Evolutionary conservation across 2,113 vertebrate species (phyloP), one percentile per base, ranked within the genome.

Genomic region (Burhinus oedicnemus): DNA sequence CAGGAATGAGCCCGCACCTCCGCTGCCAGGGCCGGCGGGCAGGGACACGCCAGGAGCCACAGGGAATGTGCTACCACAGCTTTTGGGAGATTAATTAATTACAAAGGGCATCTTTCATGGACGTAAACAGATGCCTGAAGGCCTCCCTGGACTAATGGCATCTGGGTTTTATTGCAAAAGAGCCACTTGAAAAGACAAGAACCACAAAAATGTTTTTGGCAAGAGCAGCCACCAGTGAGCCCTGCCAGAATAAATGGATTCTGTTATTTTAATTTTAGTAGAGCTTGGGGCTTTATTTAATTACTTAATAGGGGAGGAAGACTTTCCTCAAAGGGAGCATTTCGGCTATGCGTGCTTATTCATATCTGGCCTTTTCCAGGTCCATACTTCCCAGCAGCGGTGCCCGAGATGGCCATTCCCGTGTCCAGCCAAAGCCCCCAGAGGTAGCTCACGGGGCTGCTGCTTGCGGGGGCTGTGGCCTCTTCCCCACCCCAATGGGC

Each of bases 141-240:
- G 94, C 83, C 91, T 84, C 87, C 78, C 65, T 62, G 80, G 91
- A 91, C 66, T 82, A 75, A 94, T 94, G 95, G 91, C 95, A 97
- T 96, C 90, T 97, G 95, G 86, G 75, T 90, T 95, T 97, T 93
- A 97, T 94, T 96, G 97, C 83, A 62, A 85, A 92, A 81, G 82
- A 97, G 74, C 96, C 95, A 97, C 87, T 95, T 95, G 81, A 97
- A 97, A 96, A 94, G 94, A 89, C 82, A 68, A 97, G 94, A 95
- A 91, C 95, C 96, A 96, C 94, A 95, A 83, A 95, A 95, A 97
- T 96, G 94, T 96, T 94, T 95, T 95, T 95, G 90, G 94, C 94
- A 89, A 76, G 84, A 83, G 45, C 66, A 87, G 83, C 72, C 87
- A 89, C 57, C 76, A 96, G 93, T 17, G 12, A 32, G 45, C 49